These are phyloP conservation scores for Galerucella calmariensis DNA, from an alignment of 2,888 invertebrate genomes.

Conservation along the genomic window DNA sequence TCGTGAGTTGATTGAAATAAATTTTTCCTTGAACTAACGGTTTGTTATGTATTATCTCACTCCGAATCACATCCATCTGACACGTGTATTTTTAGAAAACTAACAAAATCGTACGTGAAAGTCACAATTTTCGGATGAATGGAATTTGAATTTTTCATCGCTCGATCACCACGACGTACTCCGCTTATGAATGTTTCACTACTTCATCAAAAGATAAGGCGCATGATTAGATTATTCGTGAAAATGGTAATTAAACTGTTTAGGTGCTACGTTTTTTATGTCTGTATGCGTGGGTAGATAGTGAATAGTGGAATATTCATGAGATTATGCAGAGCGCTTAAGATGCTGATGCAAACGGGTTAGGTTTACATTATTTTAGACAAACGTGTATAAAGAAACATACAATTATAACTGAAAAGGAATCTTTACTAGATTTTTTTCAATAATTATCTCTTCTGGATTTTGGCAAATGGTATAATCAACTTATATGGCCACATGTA, in stretches of 20 bases:
- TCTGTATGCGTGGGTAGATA: neutral
- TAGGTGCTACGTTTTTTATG: neutral
- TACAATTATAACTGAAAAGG: no score
- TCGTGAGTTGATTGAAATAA: constrained; percentile 17
- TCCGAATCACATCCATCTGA: constrained; percentile 20
- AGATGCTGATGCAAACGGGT: no score
- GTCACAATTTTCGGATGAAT: constrained; percentile 15
- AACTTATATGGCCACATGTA: no score
- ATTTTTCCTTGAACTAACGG: constrained; percentile 22
- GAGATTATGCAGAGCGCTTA: neutral
- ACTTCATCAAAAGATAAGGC: constrained; percentile 13
- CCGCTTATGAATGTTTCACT: neutral
- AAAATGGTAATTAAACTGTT: constrained; percentile 8
- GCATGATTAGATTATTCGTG: constrained; percentile 3
- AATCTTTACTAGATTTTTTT: no score
- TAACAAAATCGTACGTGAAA: constrained; percentile 12
- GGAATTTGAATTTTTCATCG: constrained; percentile 17
- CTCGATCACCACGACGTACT: neutral
- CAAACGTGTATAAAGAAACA: no score
- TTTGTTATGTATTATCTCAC: constrained; percentile 20
- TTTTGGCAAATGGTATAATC: no score
- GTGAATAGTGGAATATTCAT: neutral
- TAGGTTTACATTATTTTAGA: no score
- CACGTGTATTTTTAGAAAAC: constrained; percentile 29
- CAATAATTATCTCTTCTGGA: no score